A percentile compares a stretch with the other conserved stretches of the same genome.
phyloP scores from a whole-genome alignment of 2,113 vertebrate species.

The Aphyosemion australe region DNA sequence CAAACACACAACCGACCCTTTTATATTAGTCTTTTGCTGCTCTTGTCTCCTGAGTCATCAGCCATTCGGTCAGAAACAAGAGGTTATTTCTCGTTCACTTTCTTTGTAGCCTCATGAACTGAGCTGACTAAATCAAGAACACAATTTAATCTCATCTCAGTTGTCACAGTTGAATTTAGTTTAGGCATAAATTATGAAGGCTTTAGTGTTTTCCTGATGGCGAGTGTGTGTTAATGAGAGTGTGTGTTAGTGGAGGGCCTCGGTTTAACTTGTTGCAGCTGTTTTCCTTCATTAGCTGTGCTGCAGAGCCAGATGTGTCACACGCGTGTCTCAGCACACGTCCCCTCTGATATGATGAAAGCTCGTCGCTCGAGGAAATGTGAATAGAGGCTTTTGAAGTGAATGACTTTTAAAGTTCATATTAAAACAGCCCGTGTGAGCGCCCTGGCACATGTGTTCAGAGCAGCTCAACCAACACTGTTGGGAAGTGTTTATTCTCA shows the following conservation, averaged over 20 bases:
- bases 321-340: background rate
- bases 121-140: slow-evolving; percentile 8
- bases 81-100: slow-evolving; percentile 13
- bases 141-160: slow-evolving; percentile 30
- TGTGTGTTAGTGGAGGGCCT: background rate
- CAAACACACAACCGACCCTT: background rate
- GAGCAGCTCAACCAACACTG: too few species aligned
- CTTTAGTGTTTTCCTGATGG: background rate
- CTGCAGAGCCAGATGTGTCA: slow-evolving; percentile 18
- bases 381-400: too few species aligned
- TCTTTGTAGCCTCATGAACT: slow-evolving; percentile 19
- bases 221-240: background rate
- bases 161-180: slow-evolving; percentile 25
- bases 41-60: slow-evolving; percentile 23
- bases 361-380: too few species aligned
- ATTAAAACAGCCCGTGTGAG: too few species aligned
- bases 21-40: slow-evolving; percentile 10
- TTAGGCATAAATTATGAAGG: slow-evolving; percentile 35
- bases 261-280: slow-evolving; percentile 41
- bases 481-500: too few species aligned
- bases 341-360: slow-evolving; percentile 6
- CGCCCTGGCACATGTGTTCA: too few species aligned
- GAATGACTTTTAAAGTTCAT: too few species aligned
- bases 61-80: slow-evolving; percentile 15
- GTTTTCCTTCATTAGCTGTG: slow-evolving; percentile 35